Base-by-base conservation (phyloP, 2,888 invertebrate genomes). In the Amiota communis region DNA sequence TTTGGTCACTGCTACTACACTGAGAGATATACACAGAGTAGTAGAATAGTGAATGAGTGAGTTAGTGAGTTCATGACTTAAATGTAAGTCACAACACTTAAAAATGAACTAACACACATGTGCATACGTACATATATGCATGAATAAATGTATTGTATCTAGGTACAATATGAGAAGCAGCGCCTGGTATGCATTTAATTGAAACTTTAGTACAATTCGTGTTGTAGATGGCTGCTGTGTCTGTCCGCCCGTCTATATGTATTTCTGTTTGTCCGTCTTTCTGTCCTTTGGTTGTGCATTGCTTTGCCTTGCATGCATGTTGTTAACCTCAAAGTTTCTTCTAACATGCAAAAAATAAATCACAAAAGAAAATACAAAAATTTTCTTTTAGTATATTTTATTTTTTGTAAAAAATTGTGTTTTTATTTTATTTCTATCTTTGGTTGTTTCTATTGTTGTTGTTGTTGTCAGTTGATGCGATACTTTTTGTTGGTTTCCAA, bases 401-500 rank as follows among this genome's bases (percentile, higher is more conserved):
- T 36, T 36, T 36, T 23, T 70, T 75, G 72, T 74, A 74, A 74
- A 74, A 48, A 64, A 71, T 71, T 77, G 71, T 72, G 71, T 72
- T 74, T 72, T 70, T 71, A 70, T 70, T 64, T 65, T 70, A 71
- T 67, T 51, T 48, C 23, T 53, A 71, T 73, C 68, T 36, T 61
- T 69, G 8, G 56, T 71, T 75, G 68, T 17, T 20, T 64, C 65
- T 74, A 71, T 13, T 57, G 63, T 1, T 64, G 70, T 61, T 46
- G n/a, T 47, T 47, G 15, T 13, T 65, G 49, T 48, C 36, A 36
- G n/a, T 47, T 47, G 15, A 9, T 47, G n/a, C 48, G 13, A 48
- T 12, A 48, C 11, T 48, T 70, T 9, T 72, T 68, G 71, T 70
- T 82, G 81, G 78, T 83, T 80, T 78, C 86, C 84, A 83, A 85